Conservation (phyloP, 2,797 vertebrate genomes). For the Periophthalmus magnuspinnatus region DNA sequence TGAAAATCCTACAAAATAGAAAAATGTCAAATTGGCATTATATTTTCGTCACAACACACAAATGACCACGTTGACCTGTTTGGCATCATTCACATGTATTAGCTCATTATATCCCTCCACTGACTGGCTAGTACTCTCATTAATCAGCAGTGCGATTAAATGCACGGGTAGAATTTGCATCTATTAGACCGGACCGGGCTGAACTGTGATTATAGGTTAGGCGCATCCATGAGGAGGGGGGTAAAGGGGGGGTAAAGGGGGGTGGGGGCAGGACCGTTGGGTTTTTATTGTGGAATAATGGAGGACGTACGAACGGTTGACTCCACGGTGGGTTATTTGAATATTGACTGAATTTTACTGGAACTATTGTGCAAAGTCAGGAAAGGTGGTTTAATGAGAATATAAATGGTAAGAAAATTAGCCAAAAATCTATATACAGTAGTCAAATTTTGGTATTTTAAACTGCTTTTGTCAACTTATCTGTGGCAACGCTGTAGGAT, state of each 20-base stretch:
- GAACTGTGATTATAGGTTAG: conserved; percentile 61
- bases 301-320: conserved; percentile 64
- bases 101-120: conserved; percentile 18
- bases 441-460: too few relatives aligned
- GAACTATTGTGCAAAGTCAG: conserved; percentile 38
- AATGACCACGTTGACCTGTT: conserved; percentile 33
- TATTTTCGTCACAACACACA: conserved; percentile 42
- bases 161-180: conserved; percentile 60
- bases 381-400: conserved; percentile 11
- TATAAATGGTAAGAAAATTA: not conserved
- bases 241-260: too few relatives aligned
- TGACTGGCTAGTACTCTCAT: conserved; percentile 42
- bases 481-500: too few relatives aligned
- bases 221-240: conserved; percentile 27
- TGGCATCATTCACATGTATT: conserved; percentile 12
- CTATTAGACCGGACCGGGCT: conserved; percentile 62
- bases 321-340: conserved; percentile 58
- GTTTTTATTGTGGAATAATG: conserved; percentile 69
- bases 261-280: conserved; percentile 61
- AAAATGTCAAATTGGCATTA: not conserved
- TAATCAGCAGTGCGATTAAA: conserved; percentile 51
- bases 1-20: not conserved
- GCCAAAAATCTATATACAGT: not conserved
- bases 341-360: conserved; percentile 47
- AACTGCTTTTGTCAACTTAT: too few relatives aligned